A percentile compares a stretch with the other conserved stretches of the same genome.
These are phyloP conservation scores for Charaxes varanes DNA, from an alignment of 1,140 invertebrate genomes.

Conservation along the genomic window DNA sequence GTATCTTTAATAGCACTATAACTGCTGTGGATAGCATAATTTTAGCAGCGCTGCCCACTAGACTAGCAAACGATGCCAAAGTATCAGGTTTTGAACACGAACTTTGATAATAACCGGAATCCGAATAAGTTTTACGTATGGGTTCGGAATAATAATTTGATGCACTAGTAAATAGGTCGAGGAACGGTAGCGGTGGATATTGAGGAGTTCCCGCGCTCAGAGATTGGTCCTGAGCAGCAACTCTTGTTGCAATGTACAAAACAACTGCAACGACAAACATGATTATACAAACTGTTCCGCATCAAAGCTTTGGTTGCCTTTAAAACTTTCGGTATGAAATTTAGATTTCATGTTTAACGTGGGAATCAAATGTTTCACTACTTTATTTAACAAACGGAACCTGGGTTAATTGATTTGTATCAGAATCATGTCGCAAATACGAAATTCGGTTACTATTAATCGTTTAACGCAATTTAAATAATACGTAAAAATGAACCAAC, in stretches of 20 bases:
- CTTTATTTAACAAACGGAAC: slow-evolving; percentile 38
- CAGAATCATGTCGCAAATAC: slow-evolving; percentile 9
- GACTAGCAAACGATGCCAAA: slow-evolving; percentile 51
- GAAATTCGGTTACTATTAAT: background rate
- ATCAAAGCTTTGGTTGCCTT: slow-evolving; percentile 36
- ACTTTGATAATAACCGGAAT: slow-evolving; percentile 36
- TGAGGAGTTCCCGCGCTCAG: slow-evolving; percentile 40
- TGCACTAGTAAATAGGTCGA: slow-evolving; percentile 55
- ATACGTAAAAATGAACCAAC: too few species aligned
- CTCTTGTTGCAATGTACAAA: slow-evolving; percentile 39
- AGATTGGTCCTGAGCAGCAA: slow-evolving; percentile 45
- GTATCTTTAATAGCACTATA: slow-evolving; percentile 50
- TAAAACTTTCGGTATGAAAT: slow-evolving; percentile 65
- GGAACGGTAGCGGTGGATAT: slow-evolving; percentile 36
- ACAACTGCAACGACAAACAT: slow-evolving; percentile 50
- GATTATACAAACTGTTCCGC: slow-evolving; percentile 57
- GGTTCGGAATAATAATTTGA: slow-evolving; percentile 51
- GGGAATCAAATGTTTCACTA: slow-evolving; percentile 36
- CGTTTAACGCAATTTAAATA: too few species aligned
- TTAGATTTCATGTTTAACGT: slow-evolving; percentile 48
- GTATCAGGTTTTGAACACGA: slow-evolving; percentile 52
- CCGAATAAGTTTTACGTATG: slow-evolving; percentile 48
- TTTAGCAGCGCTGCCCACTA: slow-evolving; percentile 60
- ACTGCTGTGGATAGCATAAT: slow-evolving; percentile 57
- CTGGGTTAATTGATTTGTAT: slow-evolving; percentile 25